Conservation (phyloP, 2,797 vertebrate genomes). For the Pangasius sanitwongsei region DNA sequence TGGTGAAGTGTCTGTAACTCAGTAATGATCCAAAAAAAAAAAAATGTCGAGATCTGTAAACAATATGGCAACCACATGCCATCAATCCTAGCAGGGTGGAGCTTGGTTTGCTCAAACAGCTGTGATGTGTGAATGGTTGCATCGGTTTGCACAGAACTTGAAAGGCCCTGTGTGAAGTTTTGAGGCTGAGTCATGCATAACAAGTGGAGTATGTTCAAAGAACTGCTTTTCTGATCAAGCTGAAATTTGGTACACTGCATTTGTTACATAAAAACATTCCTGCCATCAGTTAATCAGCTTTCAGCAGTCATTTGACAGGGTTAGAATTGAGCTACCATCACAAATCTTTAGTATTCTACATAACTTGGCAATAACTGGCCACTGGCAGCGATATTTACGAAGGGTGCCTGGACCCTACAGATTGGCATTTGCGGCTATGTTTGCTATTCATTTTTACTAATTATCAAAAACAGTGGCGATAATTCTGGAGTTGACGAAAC, state of each 20-base stretch:
- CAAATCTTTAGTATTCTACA: background rate
- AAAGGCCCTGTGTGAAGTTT: background rate
- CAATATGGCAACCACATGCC: background rate
- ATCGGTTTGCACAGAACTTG: background rate
- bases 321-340: background rate
- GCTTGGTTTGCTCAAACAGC: background rate
- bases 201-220: background rate
- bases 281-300: background rate
- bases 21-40: background rate
- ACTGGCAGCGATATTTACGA: background rate
- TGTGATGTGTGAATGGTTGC: background rate
- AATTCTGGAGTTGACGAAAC: background rate
- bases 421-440: background rate
- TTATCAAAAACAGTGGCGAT: background rate
- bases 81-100: background rate
- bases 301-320: background rate
- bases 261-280: background rate
- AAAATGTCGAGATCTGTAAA: background rate
- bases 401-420: background rate
- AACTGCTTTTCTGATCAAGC: background rate
- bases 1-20: background rate
- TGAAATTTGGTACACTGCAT: background rate
- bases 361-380: background rate
- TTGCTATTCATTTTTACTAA: background rate
- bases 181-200: background rate